Evolutionary conservation across 1,140 invertebrate genomes (phyloP), one percentile per base, ranked within the genome.

Genomic region (Drosophila watanabei): DNA sequence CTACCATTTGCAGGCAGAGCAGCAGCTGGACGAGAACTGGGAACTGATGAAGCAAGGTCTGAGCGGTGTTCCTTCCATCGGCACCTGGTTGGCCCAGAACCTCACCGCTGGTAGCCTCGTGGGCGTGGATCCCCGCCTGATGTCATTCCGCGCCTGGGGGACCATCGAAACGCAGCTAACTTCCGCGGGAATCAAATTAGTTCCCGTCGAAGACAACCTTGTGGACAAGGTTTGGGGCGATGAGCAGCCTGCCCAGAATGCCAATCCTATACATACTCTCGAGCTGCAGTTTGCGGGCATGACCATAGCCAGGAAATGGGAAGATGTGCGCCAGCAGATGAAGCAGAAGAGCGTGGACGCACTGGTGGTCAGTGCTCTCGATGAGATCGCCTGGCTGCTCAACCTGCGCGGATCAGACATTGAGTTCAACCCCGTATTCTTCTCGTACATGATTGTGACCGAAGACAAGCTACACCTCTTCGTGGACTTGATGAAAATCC

Each of bases 401-500:
- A 99, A 99, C 94, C 94, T 99, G 20, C 95, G 99, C 56, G 99
- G 99, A 13, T 96, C 96, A 1, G 99, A 99, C 93, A 99, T 99
- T 83, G 94, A 95, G n/a, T 99, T 96, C 93, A 99, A 99, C 94
- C 99, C 99, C 0, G 97, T 99, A 0, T 99, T 99, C 93, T 99
- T 99, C 92, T 95, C 98, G 0, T 99, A 98, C 93, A 94, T 97
- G 8, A 95, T 98, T 65, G 92, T 99, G 1, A 96, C 95, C 6
- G 62, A 93, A 10, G 93, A 96, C 7, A 83, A 94, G 30, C 93
- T 97, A 5, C 94, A 95, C 86, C 93, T 98, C 10, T 98, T 98
- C 91, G 93, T 98, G 57, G 95, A 98, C 82, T 93, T 94, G 48
- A 82, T 88, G 11, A 96, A 96, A 93, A 69, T 97, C 1, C 94